Percentiles rank a stretch among this genome's conserved stretches.
Conservation (phyloP, 2,797 vertebrate genomes). For the Acrossocheilus fasciatus region DNA sequence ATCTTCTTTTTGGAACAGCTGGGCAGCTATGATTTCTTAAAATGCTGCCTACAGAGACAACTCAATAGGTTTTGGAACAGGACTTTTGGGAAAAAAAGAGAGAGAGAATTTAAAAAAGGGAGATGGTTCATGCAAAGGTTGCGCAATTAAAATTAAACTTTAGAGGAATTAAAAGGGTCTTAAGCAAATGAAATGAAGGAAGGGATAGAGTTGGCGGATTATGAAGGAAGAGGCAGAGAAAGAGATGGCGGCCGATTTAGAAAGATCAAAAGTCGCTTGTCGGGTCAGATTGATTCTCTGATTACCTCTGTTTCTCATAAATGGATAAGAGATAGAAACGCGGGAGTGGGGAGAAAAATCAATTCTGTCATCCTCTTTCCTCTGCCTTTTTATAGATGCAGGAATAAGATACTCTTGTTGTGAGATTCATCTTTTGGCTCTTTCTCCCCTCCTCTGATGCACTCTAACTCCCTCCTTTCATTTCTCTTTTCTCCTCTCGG, state of each 20-base stretch:
- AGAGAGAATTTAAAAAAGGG: neutral
- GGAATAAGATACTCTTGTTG: slow-evolving; percentile 57
- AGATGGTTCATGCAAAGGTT: slow-evolving; percentile 32
- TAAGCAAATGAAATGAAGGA: slow-evolving; percentile 48
- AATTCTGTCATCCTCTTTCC: slow-evolving; percentile 56
- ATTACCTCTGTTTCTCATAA: slow-evolving; percentile 68
- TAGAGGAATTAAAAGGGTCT: slow-evolving; percentile 46
- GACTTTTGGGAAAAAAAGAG: neutral
- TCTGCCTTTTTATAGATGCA: slow-evolving; percentile 61
- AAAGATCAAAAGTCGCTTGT: slow-evolving; percentile 54
- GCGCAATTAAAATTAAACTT: slow-evolving; percentile 45
- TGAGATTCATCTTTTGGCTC: slow-evolving; percentile 52
- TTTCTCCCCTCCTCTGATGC: slow-evolving; percentile 28
- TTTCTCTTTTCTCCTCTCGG: slow-evolving; percentile 39
- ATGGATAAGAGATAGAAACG: slow-evolving; percentile 66
- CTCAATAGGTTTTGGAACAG: slow-evolving; percentile 17
- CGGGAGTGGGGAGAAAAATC: slow-evolving; percentile 57
- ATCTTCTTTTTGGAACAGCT: neutral
- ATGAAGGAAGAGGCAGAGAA: slow-evolving; percentile 30
- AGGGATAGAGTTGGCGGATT: slow-evolving; percentile 20
- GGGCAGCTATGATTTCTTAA: slow-evolving; percentile 19
- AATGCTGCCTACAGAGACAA: slow-evolving; percentile 22
- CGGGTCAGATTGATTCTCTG: slow-evolving; percentile 72
- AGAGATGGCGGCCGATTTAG: slow-evolving; percentile 28
- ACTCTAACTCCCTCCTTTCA: slow-evolving; percentile 25